Percentiles rank a stretch among this genome's conserved stretches.
Evolutionary conservation across 2,113 vertebrate genomes (phyloP).

Genomic region (Oncorhynchus keta): DNA sequence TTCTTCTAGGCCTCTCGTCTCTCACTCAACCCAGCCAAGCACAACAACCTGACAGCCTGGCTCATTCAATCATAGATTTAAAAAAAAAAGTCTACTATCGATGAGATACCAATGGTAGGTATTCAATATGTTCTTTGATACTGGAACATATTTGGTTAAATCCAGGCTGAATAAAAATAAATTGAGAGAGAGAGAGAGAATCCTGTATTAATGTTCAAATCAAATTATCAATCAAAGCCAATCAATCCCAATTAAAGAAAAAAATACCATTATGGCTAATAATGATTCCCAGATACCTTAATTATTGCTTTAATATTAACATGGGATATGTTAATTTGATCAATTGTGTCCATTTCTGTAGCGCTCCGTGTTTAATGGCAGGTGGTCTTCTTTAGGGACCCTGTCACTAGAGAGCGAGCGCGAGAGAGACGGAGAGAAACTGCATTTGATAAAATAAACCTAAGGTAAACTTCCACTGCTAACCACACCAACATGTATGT

Average conservation of each 20-base stretch:
- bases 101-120: neutral
- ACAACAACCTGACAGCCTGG: conserved; percentile 1
- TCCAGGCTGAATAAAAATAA: too few species aligned
- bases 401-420: neutral
- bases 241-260: conserved; percentile 31
- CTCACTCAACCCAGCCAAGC: conserved; percentile 16
- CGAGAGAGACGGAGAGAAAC: too few species aligned
- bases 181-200: too few species aligned
- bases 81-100: neutral
- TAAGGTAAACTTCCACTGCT: too few species aligned
- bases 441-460: too few species aligned
- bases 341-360: conserved; percentile 45
- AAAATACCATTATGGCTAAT: conserved; percentile 43
- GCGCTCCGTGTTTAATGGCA: conserved; percentile 33
- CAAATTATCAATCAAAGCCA: conserved; percentile 35
- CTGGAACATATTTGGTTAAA: too few species aligned
- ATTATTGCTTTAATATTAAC: conserved; percentile 30
- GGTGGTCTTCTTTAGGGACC: conserved; percentile 30
- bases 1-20: conserved; percentile 1
- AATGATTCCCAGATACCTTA: conserved; percentile 36
- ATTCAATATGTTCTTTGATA: too few species aligned
- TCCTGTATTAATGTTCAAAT: conserved; percentile 26
- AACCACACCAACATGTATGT: too few species aligned
- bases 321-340: conserved; percentile 38
- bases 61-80: neutral